A percentile compares a stretch with the other conserved stretches of the same genome.
Evolutionary conservation across 92 coral and sea anemone genomes (phyloP).

Genomic region (Pocillopora meandrina): DNA sequence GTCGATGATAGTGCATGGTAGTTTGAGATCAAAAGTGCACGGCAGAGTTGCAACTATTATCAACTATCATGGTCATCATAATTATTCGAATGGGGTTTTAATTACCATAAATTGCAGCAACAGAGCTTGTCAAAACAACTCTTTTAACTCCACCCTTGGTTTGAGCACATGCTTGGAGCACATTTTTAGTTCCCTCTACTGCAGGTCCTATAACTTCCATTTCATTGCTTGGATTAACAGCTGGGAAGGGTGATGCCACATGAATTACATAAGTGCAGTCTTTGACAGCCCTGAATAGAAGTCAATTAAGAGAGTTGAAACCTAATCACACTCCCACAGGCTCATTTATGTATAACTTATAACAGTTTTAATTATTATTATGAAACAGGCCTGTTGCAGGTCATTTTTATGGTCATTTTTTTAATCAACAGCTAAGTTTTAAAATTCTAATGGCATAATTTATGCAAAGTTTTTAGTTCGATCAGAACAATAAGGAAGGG

Average conservation of each 20-base stretch:
- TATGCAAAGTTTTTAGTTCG: too few relatives aligned
- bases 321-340: too few relatives aligned
- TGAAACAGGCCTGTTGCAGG: too few relatives aligned
- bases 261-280: constrained; percentile 89
- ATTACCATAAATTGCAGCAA: constrained; percentile 78
- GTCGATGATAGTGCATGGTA: too few relatives aligned
- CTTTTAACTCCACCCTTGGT: constrained; percentile 82
- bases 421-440: too few relatives aligned
- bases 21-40: too few relatives aligned
- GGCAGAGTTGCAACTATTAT: neutral
- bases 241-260: constrained; percentile 97
- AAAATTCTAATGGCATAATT: too few relatives aligned
- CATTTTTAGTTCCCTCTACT: constrained; percentile 93
- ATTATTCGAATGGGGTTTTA: too few relatives aligned
- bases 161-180: constrained; percentile 88
- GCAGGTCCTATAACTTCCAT: constrained; percentile 95
- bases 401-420: too few relatives aligned
- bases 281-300: constrained; percentile 71
- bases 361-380: too few relatives aligned
- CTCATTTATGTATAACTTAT: too few relatives aligned
- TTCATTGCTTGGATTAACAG: constrained; percentile 74
- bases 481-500: too few relatives aligned
- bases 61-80: neutral
- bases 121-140: constrained; percentile 92
- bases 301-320: neutral